Conservation (phyloP, 2,888 invertebrate genomes). For the Ophion ventricosus region DNA sequence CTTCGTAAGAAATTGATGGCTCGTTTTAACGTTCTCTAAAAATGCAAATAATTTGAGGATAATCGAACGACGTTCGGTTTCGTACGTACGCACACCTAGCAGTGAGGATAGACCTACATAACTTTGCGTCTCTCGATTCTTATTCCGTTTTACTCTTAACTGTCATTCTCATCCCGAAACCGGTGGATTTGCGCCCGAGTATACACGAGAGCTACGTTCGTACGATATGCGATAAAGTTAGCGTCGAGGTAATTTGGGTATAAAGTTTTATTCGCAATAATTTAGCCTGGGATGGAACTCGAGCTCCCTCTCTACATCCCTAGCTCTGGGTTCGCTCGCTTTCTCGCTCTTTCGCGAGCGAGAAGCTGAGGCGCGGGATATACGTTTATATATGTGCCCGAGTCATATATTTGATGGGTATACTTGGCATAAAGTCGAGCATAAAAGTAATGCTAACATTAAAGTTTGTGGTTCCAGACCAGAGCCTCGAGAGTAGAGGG, state of each 20-base stretch:
- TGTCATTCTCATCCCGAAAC: slow-evolving; percentile 29
- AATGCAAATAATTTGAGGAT: slow-evolving; percentile 37
- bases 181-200: slow-evolving; percentile 38
- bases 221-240: slow-evolving; percentile 82
- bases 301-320: slow-evolving; percentile 24
- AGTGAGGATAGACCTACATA: slow-evolving; percentile 7
- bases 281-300: slow-evolving; percentile 67
- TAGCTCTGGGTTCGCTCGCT: slow-evolving; percentile 11
- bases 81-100: not conserved
- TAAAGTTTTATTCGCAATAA: slow-evolving; percentile 84
- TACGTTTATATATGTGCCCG: slow-evolving; percentile 68
- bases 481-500: slow-evolving; percentile 72
- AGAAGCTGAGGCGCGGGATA: slow-evolving; percentile 30
- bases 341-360: slow-evolving; percentile 2
- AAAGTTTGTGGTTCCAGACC: slow-evolving; percentile 83
- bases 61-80: slow-evolving; percentile 23
- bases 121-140: slow-evolving; percentile 12
- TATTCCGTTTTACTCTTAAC: slow-evolving; percentile 31
- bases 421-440: slow-evolving; percentile 83
- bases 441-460: slow-evolving; percentile 83
- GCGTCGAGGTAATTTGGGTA: slow-evolving; percentile 82
- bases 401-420: slow-evolving; percentile 83
- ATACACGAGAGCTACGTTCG: slow-evolving; percentile 42
- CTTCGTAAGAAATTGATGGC: slow-evolving; percentile 50
- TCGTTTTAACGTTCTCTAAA: slow-evolving; percentile 47